A percentile compares a stretch with the other conserved stretches of the same genome.
These are phyloP conservation scores for Anser brachyrhynchus DNA, from an alignment of 2,113 vertebrate species.

Conservation along the genomic window DNA sequence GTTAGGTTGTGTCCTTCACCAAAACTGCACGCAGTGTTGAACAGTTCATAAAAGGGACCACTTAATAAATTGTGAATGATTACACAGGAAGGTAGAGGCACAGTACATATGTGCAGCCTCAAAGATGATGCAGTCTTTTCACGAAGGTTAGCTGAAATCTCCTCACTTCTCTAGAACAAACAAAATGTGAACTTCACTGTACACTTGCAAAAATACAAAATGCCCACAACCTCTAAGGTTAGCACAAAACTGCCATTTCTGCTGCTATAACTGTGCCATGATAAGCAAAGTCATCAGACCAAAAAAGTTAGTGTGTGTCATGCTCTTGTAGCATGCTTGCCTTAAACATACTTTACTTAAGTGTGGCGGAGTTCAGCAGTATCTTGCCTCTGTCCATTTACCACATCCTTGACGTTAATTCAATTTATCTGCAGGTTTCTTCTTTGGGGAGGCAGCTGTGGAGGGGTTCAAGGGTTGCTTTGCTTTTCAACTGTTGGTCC, in stretches of 20 bases:
- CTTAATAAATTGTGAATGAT: background rate
- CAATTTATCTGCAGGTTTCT: background rate
- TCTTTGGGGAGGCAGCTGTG: background rate
- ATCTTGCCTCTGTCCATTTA: background rate
- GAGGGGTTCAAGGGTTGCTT: fast-evolving
- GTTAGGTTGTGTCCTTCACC: background rate
- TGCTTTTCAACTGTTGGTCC: background rate
- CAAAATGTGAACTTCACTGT: fast-evolving
- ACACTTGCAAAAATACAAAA: background rate
- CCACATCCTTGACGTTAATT: background rate
- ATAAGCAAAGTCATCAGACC: background rate
- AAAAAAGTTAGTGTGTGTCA: background rate
- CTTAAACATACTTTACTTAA: background rate
- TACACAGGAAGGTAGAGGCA: background rate
- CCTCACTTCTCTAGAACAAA: background rate
- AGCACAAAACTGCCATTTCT: background rate
- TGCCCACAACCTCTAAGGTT: fast-evolving
- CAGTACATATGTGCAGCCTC: fast-evolving
- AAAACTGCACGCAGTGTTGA: background rate
- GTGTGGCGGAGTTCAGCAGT: background rate
- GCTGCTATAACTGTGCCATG: background rate
- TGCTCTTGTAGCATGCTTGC: fast-evolving
- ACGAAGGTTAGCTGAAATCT: background rate
- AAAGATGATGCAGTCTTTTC: background rate
- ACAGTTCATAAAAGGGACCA: background rate